These are phyloP conservation scores for Dasypolia templi DNA, from an alignment of 2,888 invertebrate genomes.

Conservation along the genomic window DNA sequence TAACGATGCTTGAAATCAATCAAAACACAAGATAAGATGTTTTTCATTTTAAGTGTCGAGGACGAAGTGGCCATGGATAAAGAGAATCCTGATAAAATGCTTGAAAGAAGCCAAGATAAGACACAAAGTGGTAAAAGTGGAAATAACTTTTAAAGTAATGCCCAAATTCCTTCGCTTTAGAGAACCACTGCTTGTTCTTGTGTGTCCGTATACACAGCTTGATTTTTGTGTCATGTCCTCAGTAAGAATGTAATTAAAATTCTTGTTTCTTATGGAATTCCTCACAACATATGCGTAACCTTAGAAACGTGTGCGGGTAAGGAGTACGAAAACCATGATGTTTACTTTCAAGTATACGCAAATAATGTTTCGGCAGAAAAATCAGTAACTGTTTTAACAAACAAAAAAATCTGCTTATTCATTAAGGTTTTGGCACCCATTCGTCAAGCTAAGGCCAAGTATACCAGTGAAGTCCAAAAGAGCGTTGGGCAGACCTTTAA, in stretches of 20 bases:
- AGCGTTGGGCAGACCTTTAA: too few species aligned
- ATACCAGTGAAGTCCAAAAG: neutral
- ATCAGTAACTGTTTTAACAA: neutral
- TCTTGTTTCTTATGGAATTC: constrained; percentile 29
- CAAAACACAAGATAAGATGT: neutral
- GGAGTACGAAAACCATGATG: constrained; percentile 8
- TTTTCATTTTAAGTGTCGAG: neutral
- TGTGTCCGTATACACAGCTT: constrained; percentile 24
- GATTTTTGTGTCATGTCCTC: constrained; percentile 12
- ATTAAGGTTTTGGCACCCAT: neutral
- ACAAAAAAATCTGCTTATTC: neutral
- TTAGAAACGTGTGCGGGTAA: constrained; percentile 14
- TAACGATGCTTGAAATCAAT: neutral
- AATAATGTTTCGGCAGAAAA: neutral
- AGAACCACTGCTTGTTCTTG: neutral
- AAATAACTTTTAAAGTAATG: neutral
- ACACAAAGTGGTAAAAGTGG: neutral
- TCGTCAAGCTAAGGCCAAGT: neutral
- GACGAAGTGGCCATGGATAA: neutral
- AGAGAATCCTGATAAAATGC: neutral
- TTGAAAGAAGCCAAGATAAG: neutral
- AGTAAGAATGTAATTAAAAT: constrained; percentile 38
- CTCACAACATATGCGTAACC: constrained; percentile 39
- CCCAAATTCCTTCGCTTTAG: neutral
- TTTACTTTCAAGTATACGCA: neutral